A percentile compares a stretch with the other conserved stretches of the same genome.
Conservation (phyloP, 35 echinoderm and acorn worm genomes). For the Lytechinus variegatus region DNA sequence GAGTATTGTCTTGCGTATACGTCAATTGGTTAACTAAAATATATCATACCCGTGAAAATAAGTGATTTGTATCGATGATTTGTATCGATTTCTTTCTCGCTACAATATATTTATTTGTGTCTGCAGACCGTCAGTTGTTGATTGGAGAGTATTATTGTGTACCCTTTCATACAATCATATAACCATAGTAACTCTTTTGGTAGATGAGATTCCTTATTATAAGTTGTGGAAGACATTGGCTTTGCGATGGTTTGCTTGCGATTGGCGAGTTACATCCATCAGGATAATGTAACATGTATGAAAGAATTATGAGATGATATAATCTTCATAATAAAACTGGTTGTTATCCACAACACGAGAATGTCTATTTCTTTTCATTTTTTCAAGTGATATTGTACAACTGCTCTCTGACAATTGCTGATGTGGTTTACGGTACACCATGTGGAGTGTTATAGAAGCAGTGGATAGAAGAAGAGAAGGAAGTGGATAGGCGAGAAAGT, state of each 20-base stretch:
- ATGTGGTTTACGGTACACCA: no score
- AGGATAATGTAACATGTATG: neutral
- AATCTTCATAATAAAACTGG: constrained; percentile 6
- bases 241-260: neutral
- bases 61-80: neutral
- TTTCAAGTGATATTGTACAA: no score
- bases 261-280: neutral
- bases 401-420: no score
- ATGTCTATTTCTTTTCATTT: neutral
- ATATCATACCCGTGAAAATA: neutral
- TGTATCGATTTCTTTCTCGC: neutral
- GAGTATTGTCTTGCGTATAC: neutral
- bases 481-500: no score
- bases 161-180: neutral
- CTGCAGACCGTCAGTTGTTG: neutral
- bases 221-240: constrained; percentile 1
- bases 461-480: no score
- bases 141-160: neutral
- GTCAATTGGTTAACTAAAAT: neutral
- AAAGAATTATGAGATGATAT: neutral
- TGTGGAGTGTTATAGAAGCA: no score
- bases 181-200: neutral
- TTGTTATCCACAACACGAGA: constrained; percentile 11
- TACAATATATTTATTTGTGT: neutral
- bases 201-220: constrained; percentile 13